Conservation (phyloP, 2,888 invertebrate species). For the Abrostola triplasia region DNA sequence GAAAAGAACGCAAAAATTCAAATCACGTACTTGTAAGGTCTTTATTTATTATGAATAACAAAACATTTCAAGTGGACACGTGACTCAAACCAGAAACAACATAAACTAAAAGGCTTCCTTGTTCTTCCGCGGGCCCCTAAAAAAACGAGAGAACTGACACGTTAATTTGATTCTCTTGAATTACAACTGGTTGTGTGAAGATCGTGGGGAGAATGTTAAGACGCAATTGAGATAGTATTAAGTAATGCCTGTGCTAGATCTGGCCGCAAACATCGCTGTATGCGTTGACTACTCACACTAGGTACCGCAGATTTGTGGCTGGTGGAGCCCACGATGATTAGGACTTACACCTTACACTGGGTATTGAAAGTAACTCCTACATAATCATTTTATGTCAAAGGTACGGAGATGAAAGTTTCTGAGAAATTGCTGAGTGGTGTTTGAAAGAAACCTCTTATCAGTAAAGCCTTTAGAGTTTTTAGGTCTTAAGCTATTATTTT, state of each 20-base stretch:
- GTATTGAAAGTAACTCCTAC: constrained; percentile 7
- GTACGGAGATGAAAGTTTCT: not conserved
- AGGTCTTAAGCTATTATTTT: too few species aligned
- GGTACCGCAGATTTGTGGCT: constrained; percentile 3
- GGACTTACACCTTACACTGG: not conserved
- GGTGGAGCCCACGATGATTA: not conserved
- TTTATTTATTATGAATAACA: too few species aligned
- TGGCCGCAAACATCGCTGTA: constrained; percentile 1
- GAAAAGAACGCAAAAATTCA: too few species aligned
- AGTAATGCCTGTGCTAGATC: constrained; percentile 1
- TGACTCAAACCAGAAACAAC: not conserved
- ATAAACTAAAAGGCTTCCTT: not conserved
- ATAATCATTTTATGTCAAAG: not conserved
- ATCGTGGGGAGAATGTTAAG: constrained; percentile 76
- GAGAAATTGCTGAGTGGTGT: too few species aligned
- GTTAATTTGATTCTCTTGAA: constrained; percentile 85
- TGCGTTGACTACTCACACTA: constrained; percentile 3
- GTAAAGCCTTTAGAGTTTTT: too few species aligned
- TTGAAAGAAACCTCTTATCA: too few species aligned
- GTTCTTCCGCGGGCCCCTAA: not conserved
- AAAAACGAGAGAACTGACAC: constrained; percentile 83
- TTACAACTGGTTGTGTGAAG: constrained; percentile 81
- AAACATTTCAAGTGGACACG: not conserved
- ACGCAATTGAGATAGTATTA: constrained; percentile 32
- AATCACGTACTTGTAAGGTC: too few species aligned